Evolutionary conservation across 2,797 vertebrate genomes (phyloP).

Genomic region (Pantherophis vulpinus): DNA sequence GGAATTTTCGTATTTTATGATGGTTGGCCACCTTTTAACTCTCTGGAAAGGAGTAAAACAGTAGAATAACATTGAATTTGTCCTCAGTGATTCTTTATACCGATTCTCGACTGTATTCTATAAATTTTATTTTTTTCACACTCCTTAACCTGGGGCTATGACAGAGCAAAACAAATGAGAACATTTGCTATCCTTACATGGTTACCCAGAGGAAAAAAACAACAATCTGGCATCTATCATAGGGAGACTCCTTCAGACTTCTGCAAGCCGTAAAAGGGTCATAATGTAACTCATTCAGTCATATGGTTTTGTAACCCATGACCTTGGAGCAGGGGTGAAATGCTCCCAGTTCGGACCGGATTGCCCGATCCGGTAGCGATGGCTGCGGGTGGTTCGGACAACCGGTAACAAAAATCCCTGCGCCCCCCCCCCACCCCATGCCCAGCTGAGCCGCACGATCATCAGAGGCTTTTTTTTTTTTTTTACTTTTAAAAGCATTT

Average conservation of each 20-base stretch:
- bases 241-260: background rate
- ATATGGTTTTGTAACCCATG: background rate
- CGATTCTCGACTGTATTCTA: background rate
- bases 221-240: background rate
- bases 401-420: too few species aligned
- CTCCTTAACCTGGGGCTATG: background rate
- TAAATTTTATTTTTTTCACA: background rate
- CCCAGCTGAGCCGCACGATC: too few species aligned
- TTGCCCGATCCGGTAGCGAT: too few species aligned
- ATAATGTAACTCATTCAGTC: background rate
- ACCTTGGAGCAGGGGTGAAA: background rate
- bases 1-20: background rate
- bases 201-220: background rate
- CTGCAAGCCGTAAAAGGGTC: background rate
- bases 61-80: background rate
- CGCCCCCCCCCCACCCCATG: too few species aligned
- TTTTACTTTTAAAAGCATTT: too few species aligned
- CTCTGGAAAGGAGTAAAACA: background rate
- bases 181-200: background rate
- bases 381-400: too few species aligned
- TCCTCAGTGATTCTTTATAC: background rate
- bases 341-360: too few species aligned
- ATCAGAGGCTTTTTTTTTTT: too few species aligned
- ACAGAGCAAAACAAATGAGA: background rate
- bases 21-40: conserved; percentile 8